Evolutionary conservation across 2,797 vertebrate genomes (phyloP), one percentile per base, ranked within the genome.

Genomic region (Schizothorax lantsangensis): DNA sequence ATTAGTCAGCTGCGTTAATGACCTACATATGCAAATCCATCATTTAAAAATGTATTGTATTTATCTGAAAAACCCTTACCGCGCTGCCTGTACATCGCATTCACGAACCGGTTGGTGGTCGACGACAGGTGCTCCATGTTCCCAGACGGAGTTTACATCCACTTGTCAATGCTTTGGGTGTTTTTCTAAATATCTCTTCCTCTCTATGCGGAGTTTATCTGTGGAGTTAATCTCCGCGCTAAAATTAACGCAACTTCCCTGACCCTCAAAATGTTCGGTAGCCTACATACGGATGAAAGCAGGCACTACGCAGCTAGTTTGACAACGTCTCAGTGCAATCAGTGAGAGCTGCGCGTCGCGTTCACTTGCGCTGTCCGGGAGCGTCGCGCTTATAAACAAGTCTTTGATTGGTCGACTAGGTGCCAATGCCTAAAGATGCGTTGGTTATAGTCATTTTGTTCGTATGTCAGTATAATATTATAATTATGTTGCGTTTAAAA

Each of bases 41-140:
- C 2, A 57, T 38, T n/a, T 57, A 59, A 59, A 78, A 59, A 59
- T 23, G 54, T 8, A 79, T 40, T 11, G 40, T 33, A 1, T 36
- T 57, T 26, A 17, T 57, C 26, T 30, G 2, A 77, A 78, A 38
- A 57, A 5, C 1, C 5, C 89, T 88, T 80, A 89, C 88, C 89
- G 0, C 43, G 86, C 36, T 75, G 84, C 38, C 52, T 84, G 62
- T 86, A 89, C 86, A 89, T 88, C 26, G 86, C 88, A 17, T 83
- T 87, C n/a, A 86, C 79, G 49, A 90, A 86, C 6, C 64, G 88
- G 68, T 86, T 85, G 26, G 84, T 86, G 49, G 68, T 82, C 0
- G 86, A 75, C 8, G 72, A 79, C n/a, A 84, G 73, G 66, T 86
- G 88, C 73, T 90, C 88, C 88, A 88, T 86, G 26, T 47, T 26